Base-by-base conservation (phyloP, 2,797 vertebrate species). In the Zenarchopterus dispar region DNA sequence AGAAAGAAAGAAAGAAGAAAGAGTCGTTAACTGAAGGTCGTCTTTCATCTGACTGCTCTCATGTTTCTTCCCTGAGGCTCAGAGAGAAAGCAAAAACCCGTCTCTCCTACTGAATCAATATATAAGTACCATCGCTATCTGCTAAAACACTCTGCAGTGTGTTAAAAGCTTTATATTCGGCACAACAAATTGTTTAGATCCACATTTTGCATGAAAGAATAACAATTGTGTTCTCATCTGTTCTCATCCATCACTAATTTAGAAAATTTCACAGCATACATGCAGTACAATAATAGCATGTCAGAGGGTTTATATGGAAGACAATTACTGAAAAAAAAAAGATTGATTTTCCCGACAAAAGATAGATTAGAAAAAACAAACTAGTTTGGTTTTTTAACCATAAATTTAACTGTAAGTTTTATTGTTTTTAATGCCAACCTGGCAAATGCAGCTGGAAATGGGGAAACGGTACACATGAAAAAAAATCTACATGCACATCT, bases 41-140 rank as follows among this genome's bases (percentile, higher is more conserved):
- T 67, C 74, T 85, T 86, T 88, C 76, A 82, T 86, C 69, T 41
- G 56, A 60, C 70, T 80, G 63, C 68, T 82, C 76, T 87, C 78
- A 56, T 81, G 79, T 87, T 87, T 71, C 79, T 68, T 68, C 71
- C 86, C 83, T 6, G 66, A 73, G 82, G 87, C 75, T 49, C 60
- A 23, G 9, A 2, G 18, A 73, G 76, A 79, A 80, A 85, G 70
- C 81, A 19, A 65, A 77, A 82, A 77, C 66, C 80, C 39, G 67
- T 81, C 57, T 78, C 31, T 73, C 56, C 21, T 19, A 9, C 56
- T 62, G 51, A 82, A 84, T 67, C 83, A 61, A 80, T 78, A 80
- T 77, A 75, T 39, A 67, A 72, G 51, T 46, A 7, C 28, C 55
- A 16, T 41, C n/a, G 17, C 45, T 50, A 7, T 62, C 63, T 47